Evolutionary conservation across 2,888 invertebrate species (phyloP), one percentile per base, ranked within the genome.

Genomic region (Podabrus alpinus): DNA sequence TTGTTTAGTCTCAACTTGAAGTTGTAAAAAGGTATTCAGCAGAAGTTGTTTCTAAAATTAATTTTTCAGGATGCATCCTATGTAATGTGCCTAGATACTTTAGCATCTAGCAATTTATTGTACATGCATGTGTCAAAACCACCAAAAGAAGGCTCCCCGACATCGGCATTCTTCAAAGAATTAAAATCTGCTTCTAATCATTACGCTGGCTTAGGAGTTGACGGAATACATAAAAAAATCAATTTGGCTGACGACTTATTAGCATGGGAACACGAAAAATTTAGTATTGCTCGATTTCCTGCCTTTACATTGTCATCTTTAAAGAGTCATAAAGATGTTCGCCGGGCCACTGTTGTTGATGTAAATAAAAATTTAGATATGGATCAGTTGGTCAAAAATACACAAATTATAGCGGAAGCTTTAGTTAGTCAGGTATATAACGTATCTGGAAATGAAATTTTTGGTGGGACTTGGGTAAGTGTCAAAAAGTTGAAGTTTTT

Each of bases 261-360:
- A 24, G 95, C 97, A 0, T 99, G 99, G 99, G 98, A 98, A 84
- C 99, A 99, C 84, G 99, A 99, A 87, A 89, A 97, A 79, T 99
- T 95, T 88, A 97, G 97, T 86, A 96, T 99, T 81, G 91, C 96
- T 79, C 90, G 97, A 78, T 90, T 98, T 83, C 94, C 97, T 0
- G 97, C 97, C 0, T 95, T 98, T 84, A 98, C 98, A 0, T 83
- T 99, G 4, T 98, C 98, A 1, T 91, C 94, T 1, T 86, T 96
- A 5, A 90, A 92, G 89, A 92, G 89, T 77, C 92, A 93, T 84
- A 92, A 92, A 79, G 92, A 92, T 81, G 88, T 90, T 5, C 85
- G 88, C 0, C 89, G 93, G 68, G 89, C 89, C 66, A 91, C 93
- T 0, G 89, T 94, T 66, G 87, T 94, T 15, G 94, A 94, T 86